Base-by-base conservation (phyloP, 2,113 vertebrate species). In the Corvus hawaiiensis region DNA sequence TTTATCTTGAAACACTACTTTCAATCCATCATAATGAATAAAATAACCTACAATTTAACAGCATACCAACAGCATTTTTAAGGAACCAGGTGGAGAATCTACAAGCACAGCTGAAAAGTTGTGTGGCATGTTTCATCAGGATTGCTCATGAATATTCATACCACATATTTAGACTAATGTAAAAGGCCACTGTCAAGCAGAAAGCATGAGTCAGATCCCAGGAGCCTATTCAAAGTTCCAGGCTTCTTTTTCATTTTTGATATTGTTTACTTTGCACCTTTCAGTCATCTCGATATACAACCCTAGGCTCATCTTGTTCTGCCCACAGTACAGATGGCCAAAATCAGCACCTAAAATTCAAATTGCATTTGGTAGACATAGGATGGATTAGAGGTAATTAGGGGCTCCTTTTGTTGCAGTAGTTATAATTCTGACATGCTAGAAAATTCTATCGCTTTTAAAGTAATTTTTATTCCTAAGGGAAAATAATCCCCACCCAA, bases 151-250 rank as follows among this genome's bases (percentile, higher is more conserved):
- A 92, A 93, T 96, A 96, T 90, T 97, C 87, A 97, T 89, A 22
- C 52, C 35, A 89, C 66, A 92, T 72, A 95, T 79, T 75, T 73
- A 90, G 76, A 89, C 61, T 82, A 90, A 88, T 17, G 7, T 94
- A 91, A 96, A 97, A 94, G 83, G 73, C 51, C 84, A 91, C 84
- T 73, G 74, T 93, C 88, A 97, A 92, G 77, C 44, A 97, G 74
- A 96, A 96, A 94, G 80, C 67, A 84, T 92, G 90, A 91, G 55
- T 97, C 88, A 95, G 92, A 94, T 95, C 85, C 72, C 79, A 87
- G 74, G 62, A 91, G 71, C 66, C 59, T 63, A 84, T 81, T 94
- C 69, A 89, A 74, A 86, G 48, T 84, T 76, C 33, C 74, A 93
- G 48, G 61, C 17, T 91, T 63, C 51, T 88, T 96, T 95, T 92